These are phyloP conservation scores for Gonatopus flavifemur DNA, from an alignment of 1,140 invertebrate species.

Conservation along the genomic window DNA sequence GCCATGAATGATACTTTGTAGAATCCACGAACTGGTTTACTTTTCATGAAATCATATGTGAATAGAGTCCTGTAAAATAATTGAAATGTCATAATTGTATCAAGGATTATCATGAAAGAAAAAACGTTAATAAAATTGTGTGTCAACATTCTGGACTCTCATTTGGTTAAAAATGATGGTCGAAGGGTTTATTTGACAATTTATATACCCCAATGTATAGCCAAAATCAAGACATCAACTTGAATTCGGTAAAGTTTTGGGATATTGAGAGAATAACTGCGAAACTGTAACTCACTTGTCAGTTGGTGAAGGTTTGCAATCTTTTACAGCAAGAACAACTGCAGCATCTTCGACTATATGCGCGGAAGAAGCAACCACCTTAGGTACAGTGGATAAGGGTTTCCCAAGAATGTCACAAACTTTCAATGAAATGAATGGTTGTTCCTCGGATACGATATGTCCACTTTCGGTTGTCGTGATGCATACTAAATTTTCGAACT, in stretches of 20 bases:
- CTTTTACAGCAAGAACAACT: constrained; percentile 72
- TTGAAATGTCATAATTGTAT: constrained; percentile 4
- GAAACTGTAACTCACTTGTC: constrained; percentile 61
- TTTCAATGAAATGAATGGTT: constrained; percentile 73
- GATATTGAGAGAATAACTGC: constrained; percentile 13
- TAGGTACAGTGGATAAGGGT: constrained; percentile 62
- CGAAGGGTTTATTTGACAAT: constrained; percentile 28
- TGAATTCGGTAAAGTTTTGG: constrained; percentile 52
- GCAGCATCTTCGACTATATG: constrained; percentile 73
- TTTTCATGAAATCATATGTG: constrained; percentile 77
- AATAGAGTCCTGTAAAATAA: constrained; percentile 65
- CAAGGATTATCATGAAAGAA: neutral
- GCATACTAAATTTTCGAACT: constrained; percentile 71
- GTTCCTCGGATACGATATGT: constrained; percentile 69
- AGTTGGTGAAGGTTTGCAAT: constrained; percentile 56
- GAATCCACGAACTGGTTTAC: constrained; percentile 78
- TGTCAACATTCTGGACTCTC: constrained; percentile 20
- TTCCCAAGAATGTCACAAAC: constrained; percentile 86
- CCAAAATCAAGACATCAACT: constrained; percentile 31
- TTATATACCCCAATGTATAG: constrained; percentile 55
- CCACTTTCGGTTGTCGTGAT: constrained; percentile 75
- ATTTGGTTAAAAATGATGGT: constrained; percentile 12
- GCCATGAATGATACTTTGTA: constrained; percentile 80
- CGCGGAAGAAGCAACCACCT: constrained; percentile 75
- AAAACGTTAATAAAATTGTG: constrained; percentile 10